Conservation (phyloP, 2,888 invertebrate genomes). For the Mesorhabditis spiculigera region DNA sequence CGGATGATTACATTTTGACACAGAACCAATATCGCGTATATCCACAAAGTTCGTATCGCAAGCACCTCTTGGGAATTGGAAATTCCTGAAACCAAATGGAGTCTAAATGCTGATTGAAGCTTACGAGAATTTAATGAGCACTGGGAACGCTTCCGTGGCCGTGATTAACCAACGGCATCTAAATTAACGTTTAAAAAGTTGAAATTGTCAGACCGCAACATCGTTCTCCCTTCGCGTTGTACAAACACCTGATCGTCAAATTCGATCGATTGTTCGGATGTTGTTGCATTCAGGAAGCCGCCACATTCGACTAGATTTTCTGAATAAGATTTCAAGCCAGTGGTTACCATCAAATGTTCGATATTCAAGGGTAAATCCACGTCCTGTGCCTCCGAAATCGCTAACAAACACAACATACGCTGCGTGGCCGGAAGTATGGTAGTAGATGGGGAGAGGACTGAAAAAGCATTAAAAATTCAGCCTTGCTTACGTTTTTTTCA, state of each 20-base stretch:
- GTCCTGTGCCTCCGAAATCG: slow-evolving; percentile 35
- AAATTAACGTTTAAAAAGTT: slow-evolving; percentile 11
- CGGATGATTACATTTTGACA: slow-evolving; percentile 33
- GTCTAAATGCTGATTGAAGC: neutral
- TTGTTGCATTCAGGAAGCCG: slow-evolving; percentile 28
- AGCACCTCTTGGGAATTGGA: slow-evolving; percentile 26
- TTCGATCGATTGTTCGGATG: slow-evolving; percentile 6
- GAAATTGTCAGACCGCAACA: neutral
- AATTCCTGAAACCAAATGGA: slow-evolving; percentile 17
- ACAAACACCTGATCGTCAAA: neutral
- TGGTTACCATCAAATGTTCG: slow-evolving; percentile 6
- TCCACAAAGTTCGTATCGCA: slow-evolving; percentile 26
- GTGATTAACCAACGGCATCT: slow-evolving; percentile 49
- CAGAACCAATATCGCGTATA: slow-evolving; percentile 31
- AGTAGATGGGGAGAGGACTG: neutral
- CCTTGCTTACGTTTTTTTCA: neutral
- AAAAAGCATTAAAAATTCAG: neutral
- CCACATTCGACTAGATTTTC: slow-evolving; percentile 38
- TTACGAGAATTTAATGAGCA: neutral
- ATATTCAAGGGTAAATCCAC: slow-evolving; percentile 45
- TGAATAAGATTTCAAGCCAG: slow-evolving; percentile 4
- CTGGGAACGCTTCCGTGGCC: slow-evolving; percentile 15
- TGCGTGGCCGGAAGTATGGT: slow-evolving; percentile 11
- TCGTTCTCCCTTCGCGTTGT: neutral
- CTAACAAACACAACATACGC: slow-evolving; percentile 47